Base-by-base conservation (phyloP, 2,888 invertebrate species). In the Allygus modestus region DNA sequence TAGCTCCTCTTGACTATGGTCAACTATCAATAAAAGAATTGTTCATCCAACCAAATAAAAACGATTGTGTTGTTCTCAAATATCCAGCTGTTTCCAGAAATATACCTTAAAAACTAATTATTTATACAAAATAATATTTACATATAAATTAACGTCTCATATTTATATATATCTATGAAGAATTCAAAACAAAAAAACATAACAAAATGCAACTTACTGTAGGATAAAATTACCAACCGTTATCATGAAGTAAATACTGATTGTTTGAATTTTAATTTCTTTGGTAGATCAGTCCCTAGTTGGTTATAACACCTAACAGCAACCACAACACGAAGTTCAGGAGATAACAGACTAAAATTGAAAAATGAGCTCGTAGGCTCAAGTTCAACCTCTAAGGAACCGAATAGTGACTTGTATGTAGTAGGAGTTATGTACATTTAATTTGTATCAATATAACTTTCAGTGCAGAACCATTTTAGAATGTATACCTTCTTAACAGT, bases 281-380 rank as follows among this genome's bases (percentile, higher is more conserved):
- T 85, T 85, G 85, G 85, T 85, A 79, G 69, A 83, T 85, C 85
- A 85, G 85, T 85, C 86, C 83, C 61, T 83, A 81, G 87, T 90
- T 73, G 33, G 31, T 82, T 51, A 54, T 69, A 23, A 37, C 73
- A 43, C 26, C 26, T 23, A 73, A 43, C 58, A 58, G 9, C 28
- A 12, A 65, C 28, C 26, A 65, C 65, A 15, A 65, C 31, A 65
- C 17, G 65, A 28, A 65, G 54, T 65, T 26, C 28, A 28, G 28
- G 65, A 65, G 26, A 28, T 65, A 65, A 65, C 31, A 31, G 65
- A 31, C 61, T 81, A 58, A 7, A 81, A 37, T 33, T 37, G 23
- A 81, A 58, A 23, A 33, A 58, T 41, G 37, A 58, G 31, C 33
- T n/a, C 26, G 17, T 28, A 58, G 26, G 51, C 33, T 26, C 58